Evolutionary conservation across 2,113 vertebrate genomes (phyloP), one percentile per base, ranked within the genome.

Genomic region (Neotragus moschatus): DNA sequence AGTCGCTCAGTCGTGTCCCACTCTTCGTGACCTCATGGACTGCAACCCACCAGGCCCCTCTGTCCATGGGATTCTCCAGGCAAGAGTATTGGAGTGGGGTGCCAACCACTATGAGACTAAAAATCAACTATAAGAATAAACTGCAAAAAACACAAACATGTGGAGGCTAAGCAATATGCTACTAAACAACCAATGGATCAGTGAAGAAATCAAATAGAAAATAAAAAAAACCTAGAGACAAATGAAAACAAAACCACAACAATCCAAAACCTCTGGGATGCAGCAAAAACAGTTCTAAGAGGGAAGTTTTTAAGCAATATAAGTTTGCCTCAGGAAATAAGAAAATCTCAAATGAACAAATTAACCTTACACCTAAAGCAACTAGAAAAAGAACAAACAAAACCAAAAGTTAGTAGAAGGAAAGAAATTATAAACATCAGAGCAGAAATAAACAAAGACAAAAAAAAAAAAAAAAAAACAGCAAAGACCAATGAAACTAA

Each of bases 21-120:
- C 25, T 58, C 2, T 58, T 58, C 2, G 4, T 0, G 10, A 26
- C 10, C 25, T 25, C 56, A 58, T 26, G 2, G 25, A 58, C 56
- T 58, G 56, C 10, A 58, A 2, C 56, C 56, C 25, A 58, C 25
- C 56, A 58, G 56, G 56, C 25, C 56, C 56, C 56, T 12, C 56
- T 58, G 25, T 58, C 56, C 56, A 26, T 58, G 56, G 56, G 56
- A 26, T 58, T 58, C 25, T 58, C 56, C 56, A 4, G 4, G 56
- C 56, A 58, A 58, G 56, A 58, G 56, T 28, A 58, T 25, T 0
- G 0, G 56, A 58, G 25, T 58, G 56, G 25, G 56, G 5, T 58
- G 56, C 56, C 25, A 73, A 73, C 66, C 21, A 73, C 21, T 43
- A 73, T 73, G 66, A 73, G 66, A 73, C 66, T 73, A 39, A 39